Percentiles rank a stretch among this genome's conserved stretches.
Conservation (phyloP, 2,113 vertebrate genomes). For the Thymallus thymallus region DNA sequence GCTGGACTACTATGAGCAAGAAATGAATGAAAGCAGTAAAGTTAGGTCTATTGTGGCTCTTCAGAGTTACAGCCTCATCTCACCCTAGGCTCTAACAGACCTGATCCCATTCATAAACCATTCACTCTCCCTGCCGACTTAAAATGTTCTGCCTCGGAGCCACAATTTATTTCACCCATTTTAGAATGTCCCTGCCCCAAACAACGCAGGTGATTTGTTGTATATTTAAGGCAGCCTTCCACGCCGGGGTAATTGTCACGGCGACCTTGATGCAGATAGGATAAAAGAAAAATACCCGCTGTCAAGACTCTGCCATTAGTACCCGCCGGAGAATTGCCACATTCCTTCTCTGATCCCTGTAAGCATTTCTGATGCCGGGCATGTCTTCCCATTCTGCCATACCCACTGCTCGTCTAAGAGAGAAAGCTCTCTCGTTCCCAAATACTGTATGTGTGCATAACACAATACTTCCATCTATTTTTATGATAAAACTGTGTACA, state of each 20-base stretch:
- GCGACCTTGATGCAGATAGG: conserved; percentile 68
- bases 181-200: conserved; percentile 53
- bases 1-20: not conserved
- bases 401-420: conserved; percentile 21
- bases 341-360: conserved; percentile 58
- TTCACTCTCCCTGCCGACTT: not conserved
- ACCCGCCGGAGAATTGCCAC: conserved; percentile 56
- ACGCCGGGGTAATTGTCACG: conserved; percentile 53
- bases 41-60: conserved; percentile 46
- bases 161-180: conserved; percentile 55
- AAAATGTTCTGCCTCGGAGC: conserved; percentile 53
- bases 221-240: conserved; percentile 50
- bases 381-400: conserved; percentile 31
- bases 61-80: conserved; percentile 42
- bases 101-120: not conserved
- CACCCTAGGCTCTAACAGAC: conserved; percentile 26
- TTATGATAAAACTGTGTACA: conserved; percentile 29
- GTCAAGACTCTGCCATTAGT: conserved; percentile 60
- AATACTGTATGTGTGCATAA: conserved; percentile 22
- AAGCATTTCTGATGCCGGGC: conserved; percentile 57
- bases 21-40: not conserved
- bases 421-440: conserved; percentile 23
- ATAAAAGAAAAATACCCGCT: conserved; percentile 67
- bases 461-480: conserved; percentile 33
- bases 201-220: conserved; percentile 66